Conservation (phyloP, 1,140 invertebrate genomes). For the Listronotus bonariensis region DNA sequence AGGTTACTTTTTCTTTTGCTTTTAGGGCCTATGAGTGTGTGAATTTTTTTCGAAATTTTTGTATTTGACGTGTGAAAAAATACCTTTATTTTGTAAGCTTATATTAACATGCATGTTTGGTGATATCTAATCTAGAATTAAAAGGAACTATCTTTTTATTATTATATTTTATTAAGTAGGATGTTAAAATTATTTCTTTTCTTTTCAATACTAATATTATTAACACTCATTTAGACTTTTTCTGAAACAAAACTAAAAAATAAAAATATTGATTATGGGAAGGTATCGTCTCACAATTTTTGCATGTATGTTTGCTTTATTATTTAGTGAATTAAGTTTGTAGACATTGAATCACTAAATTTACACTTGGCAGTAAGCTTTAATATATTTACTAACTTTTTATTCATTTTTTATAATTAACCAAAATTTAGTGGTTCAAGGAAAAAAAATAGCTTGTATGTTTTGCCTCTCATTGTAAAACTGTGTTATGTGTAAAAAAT, state of each 20-base stretch:
- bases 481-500: conserved; percentile 4
- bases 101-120: conserved; percentile 5
- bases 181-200: not conserved
- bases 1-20: conserved; percentile 11
- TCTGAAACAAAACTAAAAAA: not conserved
- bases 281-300: not conserved
- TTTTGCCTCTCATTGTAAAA: conserved; percentile 1
- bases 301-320: not conserved
- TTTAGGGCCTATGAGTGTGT: conserved; percentile 2
- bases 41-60: conserved; percentile 15
- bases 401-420: not conserved
- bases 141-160: not conserved
- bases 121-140: not conserved
- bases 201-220: conserved; percentile 3
- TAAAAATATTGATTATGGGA: not conserved
- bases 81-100: conserved; percentile 12
- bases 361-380: not conserved
- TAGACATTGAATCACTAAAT: conserved; percentile 15
- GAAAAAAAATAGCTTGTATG: conserved; percentile 3
- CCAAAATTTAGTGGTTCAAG: conserved; percentile 10
- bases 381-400: not conserved
- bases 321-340: conserved; percentile 11
- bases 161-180: too few relatives aligned
- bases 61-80: conserved; percentile 6
- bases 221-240: conserved; percentile 1